Evolutionary conservation across 1,140 invertebrate genomes (phyloP), one percentile per base, ranked within the genome.

Genomic region (Lepidurus packardi): DNA sequence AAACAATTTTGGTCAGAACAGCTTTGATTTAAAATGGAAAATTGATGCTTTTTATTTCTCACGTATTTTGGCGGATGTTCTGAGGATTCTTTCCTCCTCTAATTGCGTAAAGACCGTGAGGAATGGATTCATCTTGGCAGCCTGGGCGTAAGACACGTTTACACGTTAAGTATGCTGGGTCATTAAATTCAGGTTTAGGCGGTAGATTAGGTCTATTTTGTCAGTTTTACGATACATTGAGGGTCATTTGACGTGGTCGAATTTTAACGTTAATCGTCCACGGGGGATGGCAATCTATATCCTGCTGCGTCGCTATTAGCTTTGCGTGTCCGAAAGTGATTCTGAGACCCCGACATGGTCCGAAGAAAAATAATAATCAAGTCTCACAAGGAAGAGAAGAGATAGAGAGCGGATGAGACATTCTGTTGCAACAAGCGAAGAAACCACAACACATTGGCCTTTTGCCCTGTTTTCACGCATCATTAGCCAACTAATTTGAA

Each of bases 161-260:
- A 16, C 45, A 6, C 16, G 45, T 47, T 2, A 47, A 47, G 53
- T 16, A 65, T 65, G 53, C 21, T 65, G 16, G 53, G 13, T 65
- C 53, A 65, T 65, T 65, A 65, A 65, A 65, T 21, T 21, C 53
- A 65, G 53, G 53, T 65, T 65, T 65, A n/a, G 16, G 53, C 53
- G 53, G 53, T 65, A 65, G n/a, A 65, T 65, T 16, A 65, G 53
- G 53, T 65, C 53, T 9, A 21, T 16, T 65, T 13, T 65, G 53
- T 65, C 53, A 65, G 53, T 65, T 65, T 65, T 65, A 65, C 53
- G 53, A 65, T 65, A 65, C 53, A 65, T 21, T 65, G 53, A 65
- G 13, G 53, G 53, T 65, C 53, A 65, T 65, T 65, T 65, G 53
- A 65, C 53, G 16, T 65, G 53, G 53, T 65, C 53, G 13, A 65